Evolutionary conservation across 2,888 invertebrate genomes (phyloP), one percentile per base, ranked within the genome.

Genomic region (Nowickia ferox): DNA sequence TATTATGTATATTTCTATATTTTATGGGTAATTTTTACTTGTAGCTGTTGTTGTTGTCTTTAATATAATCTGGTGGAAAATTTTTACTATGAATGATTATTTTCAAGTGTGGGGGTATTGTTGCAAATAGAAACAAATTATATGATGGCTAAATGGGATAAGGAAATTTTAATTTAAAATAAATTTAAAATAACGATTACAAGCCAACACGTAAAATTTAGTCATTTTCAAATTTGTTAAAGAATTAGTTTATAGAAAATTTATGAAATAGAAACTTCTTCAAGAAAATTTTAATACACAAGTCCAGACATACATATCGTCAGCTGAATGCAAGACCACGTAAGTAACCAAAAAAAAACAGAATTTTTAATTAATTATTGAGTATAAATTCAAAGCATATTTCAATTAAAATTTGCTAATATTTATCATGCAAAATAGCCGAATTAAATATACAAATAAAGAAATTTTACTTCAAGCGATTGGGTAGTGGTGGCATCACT

Each of bases 101-200:
- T 44, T 71, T 57, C 44, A 75, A 71, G 76, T 83, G 86, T 86
- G 86, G 83, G 86, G 76, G 86, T 86, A 63, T 83, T 51, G 59
- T 76, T 80, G 77, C 79, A 69, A 75, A 78, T 77, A 79, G 61
- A 61, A 79, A 71, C 78, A 83, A 82, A 86, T 86, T 86, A 75
- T 68, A 65, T 86, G 86, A 86, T 79, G 83, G 53, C 48, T 85
- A 82, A 81, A 82, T 82, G 82, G 71, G 66, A 86, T 83, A 80
- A 80, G 79, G 75, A 76, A 86, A 81, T 78, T 85, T 77, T 74
- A 63, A 82, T 81, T 81, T 85, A 85, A 84, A 80, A 19, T 71
- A 72, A 72, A 80, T 80, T 80, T 42, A 71, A 79, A 79, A 69
- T 71, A 75, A 68, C 57, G 30, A 63, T 63, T 59, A 66, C 44